phyloP scores from a whole-genome alignment of 2,797 vertebrate genomes.

The Ceryle rudis region DNA sequence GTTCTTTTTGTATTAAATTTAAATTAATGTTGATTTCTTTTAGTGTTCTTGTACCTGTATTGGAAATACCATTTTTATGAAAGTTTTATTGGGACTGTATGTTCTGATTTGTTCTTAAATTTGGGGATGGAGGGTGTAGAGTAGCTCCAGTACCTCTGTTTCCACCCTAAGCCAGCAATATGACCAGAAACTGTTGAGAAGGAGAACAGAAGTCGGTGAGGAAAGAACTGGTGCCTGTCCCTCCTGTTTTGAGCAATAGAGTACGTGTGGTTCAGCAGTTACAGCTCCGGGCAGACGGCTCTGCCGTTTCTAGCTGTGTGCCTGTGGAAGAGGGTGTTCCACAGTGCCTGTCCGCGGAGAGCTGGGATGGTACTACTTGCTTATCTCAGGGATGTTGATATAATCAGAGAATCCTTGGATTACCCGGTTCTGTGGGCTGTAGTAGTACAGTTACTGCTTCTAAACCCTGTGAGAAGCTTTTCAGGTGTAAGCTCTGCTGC shows the following conservation, averaged over 20 bases:
- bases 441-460: background rate
- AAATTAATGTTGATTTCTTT: constrained; percentile 28
- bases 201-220: background rate
- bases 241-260: background rate
- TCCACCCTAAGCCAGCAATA: background rate
- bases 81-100: background rate
- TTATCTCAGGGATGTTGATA: background rate
- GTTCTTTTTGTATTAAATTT: background rate
- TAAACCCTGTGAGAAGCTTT: background rate
- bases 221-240: background rate
- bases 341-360: background rate
- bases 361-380: background rate
- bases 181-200: background rate
- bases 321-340: background rate
- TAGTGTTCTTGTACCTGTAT: background rate
- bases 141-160: background rate
- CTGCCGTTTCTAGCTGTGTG: background rate
- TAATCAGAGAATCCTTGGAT: background rate
- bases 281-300: background rate
- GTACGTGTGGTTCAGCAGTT: background rate
- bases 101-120: background rate
- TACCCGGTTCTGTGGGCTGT: background rate
- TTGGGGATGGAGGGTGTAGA: background rate
- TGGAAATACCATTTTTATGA: background rate
- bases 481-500: background rate